These are phyloP conservation scores for Melitaea cinxia DNA, from an alignment of 1,140 invertebrate genomes.

Conservation along the genomic window DNA sequence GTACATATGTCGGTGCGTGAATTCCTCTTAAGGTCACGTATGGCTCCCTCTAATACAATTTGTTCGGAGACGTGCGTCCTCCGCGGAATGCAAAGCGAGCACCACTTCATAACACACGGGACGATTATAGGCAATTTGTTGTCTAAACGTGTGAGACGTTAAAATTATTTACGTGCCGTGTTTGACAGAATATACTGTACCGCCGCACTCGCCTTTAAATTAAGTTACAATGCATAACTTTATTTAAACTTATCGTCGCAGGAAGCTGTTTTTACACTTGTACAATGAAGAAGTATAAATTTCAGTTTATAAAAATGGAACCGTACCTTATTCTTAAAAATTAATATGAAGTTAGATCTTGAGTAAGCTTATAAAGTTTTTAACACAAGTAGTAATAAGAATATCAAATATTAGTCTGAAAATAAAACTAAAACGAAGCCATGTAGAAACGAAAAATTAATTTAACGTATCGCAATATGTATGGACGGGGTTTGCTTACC, in stretches of 20 bases:
- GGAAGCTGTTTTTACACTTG: too few relatives aligned
- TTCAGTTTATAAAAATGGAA: too few relatives aligned
- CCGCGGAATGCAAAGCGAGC: constrained; percentile 69
- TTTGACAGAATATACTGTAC: not conserved
- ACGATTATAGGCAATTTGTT: constrained; percentile 61
- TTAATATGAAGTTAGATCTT: too few relatives aligned
- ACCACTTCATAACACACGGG: constrained; percentile 64
- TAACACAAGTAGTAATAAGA: too few relatives aligned
- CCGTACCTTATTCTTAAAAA: too few relatives aligned
- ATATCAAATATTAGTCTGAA: too few relatives aligned
- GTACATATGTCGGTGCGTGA: constrained; percentile 58
- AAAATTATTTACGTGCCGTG: constrained; percentile 34
- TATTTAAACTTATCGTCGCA: not conserved
- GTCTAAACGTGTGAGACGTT: constrained; percentile 31
- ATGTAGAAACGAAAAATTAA: constrained; percentile 45
- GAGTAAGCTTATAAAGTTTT: too few relatives aligned
- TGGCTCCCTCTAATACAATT: constrained; percentile 75
- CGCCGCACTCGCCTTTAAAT: not conserved
- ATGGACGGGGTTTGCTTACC: constrained; percentile 25
- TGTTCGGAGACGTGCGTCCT: constrained; percentile 63
- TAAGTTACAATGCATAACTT: not conserved
- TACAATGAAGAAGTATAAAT: too few relatives aligned
- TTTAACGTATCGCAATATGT: constrained; percentile 26
- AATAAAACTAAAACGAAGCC: constrained; percentile 9
- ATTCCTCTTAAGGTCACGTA: constrained; percentile 67